Percentiles rank a stretch among this genome's conserved stretches.
Evolutionary conservation across 2,888 invertebrate species (phyloP).

Genomic region (Shargacucullia verbasci): DNA sequence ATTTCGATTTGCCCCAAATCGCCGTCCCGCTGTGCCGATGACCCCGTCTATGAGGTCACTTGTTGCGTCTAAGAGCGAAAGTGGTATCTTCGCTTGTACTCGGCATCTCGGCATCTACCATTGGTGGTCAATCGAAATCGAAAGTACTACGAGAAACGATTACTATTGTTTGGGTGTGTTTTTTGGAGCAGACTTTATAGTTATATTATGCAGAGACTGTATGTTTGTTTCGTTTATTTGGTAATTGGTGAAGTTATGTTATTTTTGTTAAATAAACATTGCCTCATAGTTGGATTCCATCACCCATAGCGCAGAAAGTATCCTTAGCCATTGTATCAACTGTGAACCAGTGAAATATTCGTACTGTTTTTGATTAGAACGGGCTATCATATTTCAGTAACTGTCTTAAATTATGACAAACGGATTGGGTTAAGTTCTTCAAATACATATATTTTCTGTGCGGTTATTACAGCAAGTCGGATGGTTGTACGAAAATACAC

Average conservation of each 20-base stretch:
- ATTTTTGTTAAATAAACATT: too few relatives aligned
- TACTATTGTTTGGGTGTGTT: constrained; percentile 18
- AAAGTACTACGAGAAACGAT: constrained; percentile 46
- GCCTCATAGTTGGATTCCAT: too few relatives aligned
- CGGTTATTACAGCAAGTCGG: too few relatives aligned
- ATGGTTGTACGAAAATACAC: too few relatives aligned
- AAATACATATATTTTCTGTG: too few relatives aligned
- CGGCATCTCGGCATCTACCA: constrained; percentile 29
- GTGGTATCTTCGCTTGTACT: constrained; percentile 37
- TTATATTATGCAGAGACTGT: neutral
- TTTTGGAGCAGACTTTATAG: constrained; percentile 2
- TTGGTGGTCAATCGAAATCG: constrained; percentile 45
- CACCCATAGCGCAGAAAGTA: too few relatives aligned
- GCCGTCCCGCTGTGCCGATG: constrained; percentile 34
- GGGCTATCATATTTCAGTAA: too few relatives aligned
- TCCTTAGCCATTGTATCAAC: too few relatives aligned
- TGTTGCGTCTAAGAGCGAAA: constrained; percentile 56
- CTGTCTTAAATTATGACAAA: too few relatives aligned
- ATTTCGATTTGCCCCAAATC: constrained; percentile 38
- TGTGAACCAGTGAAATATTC: too few relatives aligned
- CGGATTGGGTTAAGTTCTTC: too few relatives aligned
- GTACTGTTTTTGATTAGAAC: too few relatives aligned
- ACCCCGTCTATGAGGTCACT: constrained; percentile 50
- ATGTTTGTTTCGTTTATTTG: neutral
- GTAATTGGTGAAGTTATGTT: neutral